A percentile compares a stretch with the other conserved stretches of the same genome.
phyloP scores from a whole-genome alignment of 1,140 invertebrate genomes.

The Drosophila ficusphila region DNA sequence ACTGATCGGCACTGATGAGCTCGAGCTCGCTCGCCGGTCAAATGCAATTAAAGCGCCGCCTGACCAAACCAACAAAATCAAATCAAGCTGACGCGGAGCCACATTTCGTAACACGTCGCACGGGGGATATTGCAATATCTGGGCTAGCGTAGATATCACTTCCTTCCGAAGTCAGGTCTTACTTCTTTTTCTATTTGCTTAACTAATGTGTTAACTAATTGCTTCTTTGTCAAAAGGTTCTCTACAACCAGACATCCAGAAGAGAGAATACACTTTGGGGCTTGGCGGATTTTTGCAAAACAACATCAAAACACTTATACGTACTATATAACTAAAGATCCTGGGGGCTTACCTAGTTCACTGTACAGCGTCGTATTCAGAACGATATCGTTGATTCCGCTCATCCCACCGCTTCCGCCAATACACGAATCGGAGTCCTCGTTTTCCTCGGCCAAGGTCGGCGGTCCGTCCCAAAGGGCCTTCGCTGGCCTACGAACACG shows the following conservation, averaged over 20 bases:
- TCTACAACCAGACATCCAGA: too few species aligned
- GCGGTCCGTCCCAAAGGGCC: constrained; percentile 80
- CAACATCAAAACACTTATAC: not conserved
- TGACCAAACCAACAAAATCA: constrained; percentile 40
- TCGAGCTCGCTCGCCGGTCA: constrained; percentile 42
- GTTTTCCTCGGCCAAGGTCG: constrained; percentile 81
- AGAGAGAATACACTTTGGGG: too few species aligned
- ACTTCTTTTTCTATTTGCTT: too few species aligned
- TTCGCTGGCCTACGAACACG: constrained; percentile 75
- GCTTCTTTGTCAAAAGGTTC: too few species aligned
- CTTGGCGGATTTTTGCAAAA: constrained; percentile 10
- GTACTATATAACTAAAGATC: not conserved
- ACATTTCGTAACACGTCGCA: constrained; percentile 7
- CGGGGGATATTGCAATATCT: not conserved
- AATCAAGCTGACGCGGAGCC: constrained; percentile 19
- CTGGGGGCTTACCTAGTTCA: constrained; percentile 75
- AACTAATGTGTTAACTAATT: too few species aligned
- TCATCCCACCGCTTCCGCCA: constrained; percentile 51
- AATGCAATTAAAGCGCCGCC: constrained; percentile 67
- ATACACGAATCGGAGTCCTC: constrained; percentile 78
- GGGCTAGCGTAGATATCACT: not conserved
- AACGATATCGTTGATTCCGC: constrained; percentile 70
- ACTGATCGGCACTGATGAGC: constrained; percentile 50
- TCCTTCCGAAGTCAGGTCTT: not conserved
- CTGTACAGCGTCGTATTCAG: constrained; percentile 80